A percentile compares a stretch with the other conserved stretches of the same genome.
phyloP scores from a whole-genome alignment of 1,140 invertebrate species.

The Aleiodes sp. region DNA sequence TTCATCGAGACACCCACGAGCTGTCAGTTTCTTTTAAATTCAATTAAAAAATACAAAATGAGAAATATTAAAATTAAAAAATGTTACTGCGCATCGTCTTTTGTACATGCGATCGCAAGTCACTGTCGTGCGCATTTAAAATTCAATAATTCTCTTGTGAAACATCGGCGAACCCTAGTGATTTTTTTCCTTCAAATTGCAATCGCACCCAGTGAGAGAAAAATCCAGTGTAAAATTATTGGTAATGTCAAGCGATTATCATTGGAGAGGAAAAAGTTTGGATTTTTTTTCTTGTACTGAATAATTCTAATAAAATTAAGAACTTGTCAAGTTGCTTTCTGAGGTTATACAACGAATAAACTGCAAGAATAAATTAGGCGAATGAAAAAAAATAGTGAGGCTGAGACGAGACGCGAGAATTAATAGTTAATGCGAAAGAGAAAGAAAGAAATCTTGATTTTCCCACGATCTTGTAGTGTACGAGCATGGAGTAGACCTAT shows the following conservation, averaged over 20 bases:
- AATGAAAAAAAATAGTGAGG: background rate
- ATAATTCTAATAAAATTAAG: background rate
- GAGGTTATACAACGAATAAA: constrained; percentile 17
- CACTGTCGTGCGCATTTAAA: constrained; percentile 22
- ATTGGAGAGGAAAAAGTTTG: background rate
- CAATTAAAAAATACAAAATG: background rate
- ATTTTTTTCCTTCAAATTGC: background rate
- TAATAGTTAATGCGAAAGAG: constrained; percentile 4
- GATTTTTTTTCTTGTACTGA: background rate
- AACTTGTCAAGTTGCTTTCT: constrained; percentile 3
- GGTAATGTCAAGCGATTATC: no score
- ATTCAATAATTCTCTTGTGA: constrained; percentile 32
- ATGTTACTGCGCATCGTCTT: background rate
- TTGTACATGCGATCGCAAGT: constrained; percentile 11
- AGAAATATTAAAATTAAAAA: background rate
- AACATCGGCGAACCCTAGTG: constrained; percentile 19
- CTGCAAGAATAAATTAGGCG: background rate
- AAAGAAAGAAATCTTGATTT: constrained; percentile 16
- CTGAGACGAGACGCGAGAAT: constrained; percentile 30
- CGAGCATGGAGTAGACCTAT: constrained; percentile 23
- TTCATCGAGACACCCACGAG: background rate
- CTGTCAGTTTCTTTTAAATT: background rate
- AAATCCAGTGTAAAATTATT: no score
- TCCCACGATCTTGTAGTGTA: constrained; percentile 27
- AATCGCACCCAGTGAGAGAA: no score